Conservation (phyloP, 2,797 vertebrate genomes). For the Buphagus erythrorhynchus region DNA sequence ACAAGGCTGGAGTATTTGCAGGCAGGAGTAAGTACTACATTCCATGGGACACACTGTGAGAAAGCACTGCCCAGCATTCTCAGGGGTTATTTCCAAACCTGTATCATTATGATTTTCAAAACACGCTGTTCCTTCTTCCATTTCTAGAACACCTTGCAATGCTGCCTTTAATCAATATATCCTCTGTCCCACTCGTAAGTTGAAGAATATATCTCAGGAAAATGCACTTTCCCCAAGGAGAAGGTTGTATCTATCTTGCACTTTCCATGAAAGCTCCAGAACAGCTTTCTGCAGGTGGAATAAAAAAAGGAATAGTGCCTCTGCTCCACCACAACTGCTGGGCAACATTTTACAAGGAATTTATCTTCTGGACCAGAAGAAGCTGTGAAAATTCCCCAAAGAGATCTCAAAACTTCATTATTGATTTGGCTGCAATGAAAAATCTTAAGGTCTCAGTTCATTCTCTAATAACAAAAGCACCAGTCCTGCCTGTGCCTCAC, state of each 20-base stretch:
- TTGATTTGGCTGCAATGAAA: slow-evolving; percentile 56
- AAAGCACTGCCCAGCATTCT: background rate
- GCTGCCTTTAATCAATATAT: background rate
- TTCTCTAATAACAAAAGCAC: background rate
- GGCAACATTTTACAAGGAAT: slow-evolving; percentile 18
- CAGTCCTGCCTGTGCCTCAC: slow-evolving; percentile 5
- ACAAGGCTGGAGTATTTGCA: background rate
- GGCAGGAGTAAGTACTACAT: background rate
- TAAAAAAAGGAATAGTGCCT: background rate
- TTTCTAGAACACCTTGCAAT: background rate
- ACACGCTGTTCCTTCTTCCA: background rate
- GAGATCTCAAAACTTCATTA: slow-evolving; percentile 51
- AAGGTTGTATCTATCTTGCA: background rate
- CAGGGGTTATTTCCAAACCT: background rate
- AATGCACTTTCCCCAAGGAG: background rate
- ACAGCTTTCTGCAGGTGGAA: background rate
- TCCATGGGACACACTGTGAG: background rate
- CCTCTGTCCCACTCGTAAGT: background rate
- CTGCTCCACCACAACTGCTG: background rate
- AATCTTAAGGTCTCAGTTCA: slow-evolving; percentile 56
- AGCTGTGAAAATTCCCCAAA: slow-evolving; percentile 42
- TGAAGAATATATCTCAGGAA: background rate
- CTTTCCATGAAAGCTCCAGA: background rate
- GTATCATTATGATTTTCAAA: background rate
- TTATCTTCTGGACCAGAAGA: slow-evolving; percentile 51